Evolutionary conservation across 2,113 vertebrate genomes (phyloP).

Genomic region (Neolamprologus caudopunctatus): DNA sequence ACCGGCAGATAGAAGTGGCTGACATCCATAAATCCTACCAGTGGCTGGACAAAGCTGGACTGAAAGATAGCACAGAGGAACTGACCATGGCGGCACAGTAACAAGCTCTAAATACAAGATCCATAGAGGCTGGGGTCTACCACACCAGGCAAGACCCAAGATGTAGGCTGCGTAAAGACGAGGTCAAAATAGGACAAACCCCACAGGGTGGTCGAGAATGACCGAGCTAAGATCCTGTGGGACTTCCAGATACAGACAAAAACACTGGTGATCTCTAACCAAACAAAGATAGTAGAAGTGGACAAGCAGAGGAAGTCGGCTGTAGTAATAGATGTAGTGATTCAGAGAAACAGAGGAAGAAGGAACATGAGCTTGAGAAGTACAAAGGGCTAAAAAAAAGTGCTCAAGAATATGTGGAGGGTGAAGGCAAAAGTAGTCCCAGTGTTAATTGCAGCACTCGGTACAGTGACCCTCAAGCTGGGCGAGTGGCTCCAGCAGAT

Average conservation of each 20-base stretch:
- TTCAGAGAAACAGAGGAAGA: too few relatives aligned
- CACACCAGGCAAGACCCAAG: not conserved
- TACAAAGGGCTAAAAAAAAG: too few relatives aligned
- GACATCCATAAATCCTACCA: not conserved
- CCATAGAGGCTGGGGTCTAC: not conserved
- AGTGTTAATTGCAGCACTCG: accelerated
- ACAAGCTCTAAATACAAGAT: accelerated
- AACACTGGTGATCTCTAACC: accelerated
- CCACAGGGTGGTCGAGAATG: not conserved
- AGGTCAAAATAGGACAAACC: not conserved
- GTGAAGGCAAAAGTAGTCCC: too few relatives aligned
- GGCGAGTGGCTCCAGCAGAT: not conserved
- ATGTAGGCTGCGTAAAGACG: accelerated
- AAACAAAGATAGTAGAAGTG: too few relatives aligned
- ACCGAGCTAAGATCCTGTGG: not conserved
- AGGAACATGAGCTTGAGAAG: not conserved
- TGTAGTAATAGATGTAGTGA: too few relatives aligned
- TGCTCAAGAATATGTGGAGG: accelerated
- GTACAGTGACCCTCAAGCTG: not conserved
- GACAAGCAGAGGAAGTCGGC: not conserved
- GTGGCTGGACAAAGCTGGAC: not conserved
- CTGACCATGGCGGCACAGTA: not conserved
- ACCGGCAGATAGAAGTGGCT: not conserved
- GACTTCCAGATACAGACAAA: not conserved
- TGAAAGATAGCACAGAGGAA: not conserved